Evolutionary conservation across 1,140 invertebrate genomes (phyloP).

Genomic region (Papilio xuthus): DNA sequence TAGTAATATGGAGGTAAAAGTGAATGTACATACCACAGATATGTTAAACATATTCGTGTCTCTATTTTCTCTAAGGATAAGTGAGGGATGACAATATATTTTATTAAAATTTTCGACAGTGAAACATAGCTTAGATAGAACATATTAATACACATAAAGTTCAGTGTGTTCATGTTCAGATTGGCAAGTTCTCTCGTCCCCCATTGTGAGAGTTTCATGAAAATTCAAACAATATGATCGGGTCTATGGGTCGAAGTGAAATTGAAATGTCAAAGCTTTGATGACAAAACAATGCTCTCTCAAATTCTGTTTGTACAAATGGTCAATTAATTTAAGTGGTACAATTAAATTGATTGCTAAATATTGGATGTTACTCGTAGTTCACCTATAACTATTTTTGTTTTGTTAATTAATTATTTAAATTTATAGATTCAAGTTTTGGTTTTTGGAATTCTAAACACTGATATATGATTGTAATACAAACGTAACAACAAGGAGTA

Average conservation of each 20-base stretch:
- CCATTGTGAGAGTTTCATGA: background rate
- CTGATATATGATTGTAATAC: background rate
- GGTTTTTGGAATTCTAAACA: background rate
- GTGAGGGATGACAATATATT: background rate
- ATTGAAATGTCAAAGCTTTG: background rate
- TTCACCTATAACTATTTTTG: no score
- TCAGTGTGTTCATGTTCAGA: background rate
- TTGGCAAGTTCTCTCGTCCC: background rate
- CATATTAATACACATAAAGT: background rate
- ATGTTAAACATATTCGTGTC: background rate
- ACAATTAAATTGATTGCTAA: background rate
- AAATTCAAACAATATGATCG: background rate
- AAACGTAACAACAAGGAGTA: background rate
- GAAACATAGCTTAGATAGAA: background rate
- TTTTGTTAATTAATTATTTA: no score
- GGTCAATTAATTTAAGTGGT: background rate
- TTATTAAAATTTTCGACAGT: background rate
- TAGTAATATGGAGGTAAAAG: background rate
- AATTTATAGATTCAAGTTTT: no score
- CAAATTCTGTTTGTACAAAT: background rate
- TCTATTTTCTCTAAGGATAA: background rate
- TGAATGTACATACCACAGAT: background rate
- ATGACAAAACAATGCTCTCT: background rate
- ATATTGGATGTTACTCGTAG: no score
- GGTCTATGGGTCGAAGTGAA: background rate